Evolutionary conservation across 1,140 invertebrate species (phyloP).

Genomic region (Caenorhabditis briggsae): DNA sequence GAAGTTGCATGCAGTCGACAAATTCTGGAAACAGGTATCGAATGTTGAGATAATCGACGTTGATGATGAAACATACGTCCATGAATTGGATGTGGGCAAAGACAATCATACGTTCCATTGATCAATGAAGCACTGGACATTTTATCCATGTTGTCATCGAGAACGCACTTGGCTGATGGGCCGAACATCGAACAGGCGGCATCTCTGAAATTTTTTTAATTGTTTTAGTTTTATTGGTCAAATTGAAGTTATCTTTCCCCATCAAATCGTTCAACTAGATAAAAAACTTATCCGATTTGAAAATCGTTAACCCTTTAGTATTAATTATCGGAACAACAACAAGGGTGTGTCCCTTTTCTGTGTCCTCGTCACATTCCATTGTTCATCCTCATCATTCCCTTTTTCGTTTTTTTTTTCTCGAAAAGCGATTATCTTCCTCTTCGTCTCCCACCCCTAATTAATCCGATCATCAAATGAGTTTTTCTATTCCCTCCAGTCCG

Average conservation of each 20-base stretch:
- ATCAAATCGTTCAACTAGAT: neutral
- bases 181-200: slow-evolving; percentile 64
- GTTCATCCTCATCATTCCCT: neutral
- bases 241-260: neutral
- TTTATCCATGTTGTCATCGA: slow-evolving; percentile 58
- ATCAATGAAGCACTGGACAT: slow-evolving; percentile 7
- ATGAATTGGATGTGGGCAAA: slow-evolving; percentile 58
- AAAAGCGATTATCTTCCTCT: slow-evolving; percentile 22
- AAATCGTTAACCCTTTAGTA: neutral
- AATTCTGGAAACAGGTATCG: slow-evolving; percentile 57
- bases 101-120: slow-evolving; percentile 63
- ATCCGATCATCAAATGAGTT: slow-evolving; percentile 47
- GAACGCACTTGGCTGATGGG: slow-evolving; percentile 55
- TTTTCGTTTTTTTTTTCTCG: slow-evolving; percentile 22
- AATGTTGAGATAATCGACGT: neutral
- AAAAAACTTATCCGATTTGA: neutral
- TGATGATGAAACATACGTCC: slow-evolving; percentile 6
- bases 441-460: slow-evolving; percentile 15
- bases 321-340: slow-evolving; percentile 3
- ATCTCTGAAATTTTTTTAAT: slow-evolving; percentile 45
- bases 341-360: slow-evolving; percentile 4
- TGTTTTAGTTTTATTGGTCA: neutral
- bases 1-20: slow-evolving; percentile 62
- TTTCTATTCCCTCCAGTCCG: neutral
- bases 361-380: slow-evolving; percentile 12